Percentiles rank a stretch among this genome's conserved stretches.
Conservation (phyloP, 2,113 vertebrate genomes). For the Dasyornis broadbenti region DNA sequence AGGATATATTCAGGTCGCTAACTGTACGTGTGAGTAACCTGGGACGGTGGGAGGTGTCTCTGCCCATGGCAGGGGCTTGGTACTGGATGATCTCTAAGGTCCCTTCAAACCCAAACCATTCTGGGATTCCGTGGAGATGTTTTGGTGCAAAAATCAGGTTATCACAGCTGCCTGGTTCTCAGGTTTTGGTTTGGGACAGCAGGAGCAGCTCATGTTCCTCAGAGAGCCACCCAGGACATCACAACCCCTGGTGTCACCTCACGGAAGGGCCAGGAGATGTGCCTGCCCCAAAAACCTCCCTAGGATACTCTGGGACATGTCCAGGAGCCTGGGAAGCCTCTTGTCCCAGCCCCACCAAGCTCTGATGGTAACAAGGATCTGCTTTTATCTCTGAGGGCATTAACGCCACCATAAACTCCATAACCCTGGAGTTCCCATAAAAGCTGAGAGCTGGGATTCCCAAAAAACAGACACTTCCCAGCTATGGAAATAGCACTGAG, state of each 20-base stretch:
- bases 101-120: not conserved
- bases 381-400: slow-evolving; percentile 28
- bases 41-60: not conserved
- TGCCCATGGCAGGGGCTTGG: not conserved
- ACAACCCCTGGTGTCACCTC: not conserved
- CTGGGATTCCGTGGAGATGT: not conserved
- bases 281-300: not conserved
- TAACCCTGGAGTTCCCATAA: not conserved
- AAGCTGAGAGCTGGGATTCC: not conserved
- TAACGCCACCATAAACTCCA: not conserved
- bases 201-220: not conserved
- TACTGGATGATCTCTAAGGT: no score
- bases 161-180: not conserved
- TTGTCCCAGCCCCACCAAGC: not conserved
- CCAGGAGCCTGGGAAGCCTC: not conserved
- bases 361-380: not conserved
- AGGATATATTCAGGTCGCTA: not conserved
- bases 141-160: not conserved
- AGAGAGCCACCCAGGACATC: not conserved
- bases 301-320: accelerated
- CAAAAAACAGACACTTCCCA: not conserved
- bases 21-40: accelerated
- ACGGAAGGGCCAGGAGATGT: not conserved
- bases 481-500: slow-evolving; percentile 9
- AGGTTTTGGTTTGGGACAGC: not conserved